These are phyloP conservation scores for Aradophagus sp. DNA, from an alignment of 1,140 invertebrate genomes.

Conservation along the genomic window DNA sequence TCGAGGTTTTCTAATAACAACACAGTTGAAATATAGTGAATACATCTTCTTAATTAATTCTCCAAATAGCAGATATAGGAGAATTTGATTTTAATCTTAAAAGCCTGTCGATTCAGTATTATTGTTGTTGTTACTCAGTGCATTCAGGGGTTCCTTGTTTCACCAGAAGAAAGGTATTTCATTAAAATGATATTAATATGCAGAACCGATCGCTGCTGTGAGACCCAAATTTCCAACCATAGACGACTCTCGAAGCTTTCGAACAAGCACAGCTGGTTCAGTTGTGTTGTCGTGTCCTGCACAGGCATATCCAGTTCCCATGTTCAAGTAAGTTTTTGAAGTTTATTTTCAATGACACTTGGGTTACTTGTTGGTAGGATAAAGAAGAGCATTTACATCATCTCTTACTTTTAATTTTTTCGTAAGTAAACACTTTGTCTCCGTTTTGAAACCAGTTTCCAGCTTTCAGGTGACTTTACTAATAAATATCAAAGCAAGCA, in stretches of 20 bases:
- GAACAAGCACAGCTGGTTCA: slow-evolving; percentile 67
- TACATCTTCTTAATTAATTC: too few relatives aligned
- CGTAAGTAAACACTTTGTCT: too few relatives aligned
- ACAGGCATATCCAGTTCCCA: slow-evolving; percentile 80
- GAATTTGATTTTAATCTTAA: too few relatives aligned
- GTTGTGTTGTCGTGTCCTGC: slow-evolving; percentile 75
- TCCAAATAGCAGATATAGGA: too few relatives aligned
- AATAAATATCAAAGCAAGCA: slow-evolving; percentile 7
- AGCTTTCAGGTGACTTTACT: slow-evolving; percentile 56
- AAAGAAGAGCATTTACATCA: too few relatives aligned
- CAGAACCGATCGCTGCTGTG: slow-evolving; percentile 79
- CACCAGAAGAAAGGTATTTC: not conserved
- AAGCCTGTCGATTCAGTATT: slow-evolving; percentile 1
- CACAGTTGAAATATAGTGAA: too few relatives aligned
- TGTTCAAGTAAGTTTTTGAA: slow-evolving; percentile 74
- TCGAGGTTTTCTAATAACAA: too few relatives aligned
- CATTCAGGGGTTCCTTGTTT: slow-evolving; percentile 6
- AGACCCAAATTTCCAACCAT: slow-evolving; percentile 80
- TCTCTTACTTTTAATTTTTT: too few relatives aligned
- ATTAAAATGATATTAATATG: not conserved
- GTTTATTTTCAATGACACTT: too few relatives aligned
- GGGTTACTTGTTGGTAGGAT: too few relatives aligned
- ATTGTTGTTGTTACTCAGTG: slow-evolving; percentile 1
- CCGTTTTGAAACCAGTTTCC: not conserved
- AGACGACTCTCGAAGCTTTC: slow-evolving; percentile 79